Evolutionary conservation across 2,113 vertebrate genomes (phyloP).

Genomic region (Coptodon bakossiorum): DNA sequence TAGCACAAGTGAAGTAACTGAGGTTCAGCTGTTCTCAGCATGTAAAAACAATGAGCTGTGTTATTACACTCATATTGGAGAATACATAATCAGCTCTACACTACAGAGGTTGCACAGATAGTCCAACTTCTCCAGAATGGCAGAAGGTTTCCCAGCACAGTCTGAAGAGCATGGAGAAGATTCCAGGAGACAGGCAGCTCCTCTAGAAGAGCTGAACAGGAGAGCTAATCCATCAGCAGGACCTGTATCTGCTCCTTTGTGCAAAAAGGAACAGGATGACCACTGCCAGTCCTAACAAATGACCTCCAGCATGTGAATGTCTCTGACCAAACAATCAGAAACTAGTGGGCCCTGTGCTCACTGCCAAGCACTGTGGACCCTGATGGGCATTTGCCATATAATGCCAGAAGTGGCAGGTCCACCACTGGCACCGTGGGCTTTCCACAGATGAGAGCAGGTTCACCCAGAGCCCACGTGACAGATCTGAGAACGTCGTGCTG

Average conservation of each 20-base stretch:
- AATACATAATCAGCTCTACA: background rate
- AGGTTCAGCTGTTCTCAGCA: background rate
- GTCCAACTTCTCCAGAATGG: background rate
- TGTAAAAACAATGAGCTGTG: background rate
- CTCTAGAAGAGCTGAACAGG: background rate
- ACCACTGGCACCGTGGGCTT: background rate
- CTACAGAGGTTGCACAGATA: background rate
- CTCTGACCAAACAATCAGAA: background rate
- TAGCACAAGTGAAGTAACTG: background rate
- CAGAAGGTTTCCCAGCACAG: background rate
- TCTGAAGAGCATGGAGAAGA: fast-evolving
- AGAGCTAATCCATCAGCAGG: background rate
- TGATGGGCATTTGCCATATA: background rate
- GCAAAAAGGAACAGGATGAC: fast-evolving
- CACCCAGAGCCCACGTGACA: background rate
- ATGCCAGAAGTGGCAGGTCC: background rate
- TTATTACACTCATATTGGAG: background rate
- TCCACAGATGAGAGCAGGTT: background rate
- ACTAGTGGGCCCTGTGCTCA: background rate
- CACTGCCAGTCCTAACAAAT: background rate
- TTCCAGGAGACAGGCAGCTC: background rate
- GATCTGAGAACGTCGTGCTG: fast-evolving
- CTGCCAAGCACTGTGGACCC: background rate
- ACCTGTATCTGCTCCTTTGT: background rate
- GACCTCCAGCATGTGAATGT: background rate